Evolutionary conservation across 2,888 invertebrate species (phyloP).

Genomic region (Neria commutata): DNA sequence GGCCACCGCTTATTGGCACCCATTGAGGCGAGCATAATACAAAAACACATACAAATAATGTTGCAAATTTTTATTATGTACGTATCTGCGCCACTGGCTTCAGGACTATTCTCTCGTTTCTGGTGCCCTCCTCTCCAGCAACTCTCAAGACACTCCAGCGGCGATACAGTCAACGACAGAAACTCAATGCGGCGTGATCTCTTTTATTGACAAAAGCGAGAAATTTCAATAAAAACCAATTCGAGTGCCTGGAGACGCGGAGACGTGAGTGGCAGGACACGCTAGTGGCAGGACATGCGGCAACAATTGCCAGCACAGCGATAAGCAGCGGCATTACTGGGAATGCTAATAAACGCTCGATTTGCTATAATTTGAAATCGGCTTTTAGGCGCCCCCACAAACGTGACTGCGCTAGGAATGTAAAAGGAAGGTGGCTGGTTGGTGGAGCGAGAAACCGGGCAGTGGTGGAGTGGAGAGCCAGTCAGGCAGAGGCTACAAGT

Average conservation of each 20-base stretch:
- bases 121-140: too few species aligned
- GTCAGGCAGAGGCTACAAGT: background rate
- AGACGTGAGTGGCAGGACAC: too few species aligned
- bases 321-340: too few species aligned
- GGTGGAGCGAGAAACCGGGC: too few species aligned
- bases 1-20: background rate
- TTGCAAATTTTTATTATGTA: background rate
- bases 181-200: background rate
- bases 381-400: background rate
- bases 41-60: constrained; percentile 13
- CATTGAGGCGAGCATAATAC: constrained; percentile 6
- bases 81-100: background rate
- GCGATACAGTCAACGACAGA: background rate
- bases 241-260: too few species aligned
- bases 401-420: background rate
- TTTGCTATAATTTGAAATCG: background rate
- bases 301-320: too few species aligned
- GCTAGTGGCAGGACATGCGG: too few species aligned
- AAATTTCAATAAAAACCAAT: background rate
- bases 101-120: too few species aligned
- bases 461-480: background rate
- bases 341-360: constrained; percentile 1
- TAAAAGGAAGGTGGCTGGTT: too few species aligned
- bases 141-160: too few species aligned
- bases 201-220: background rate